Conservation (phyloP, 2,113 vertebrate genomes). For the Ardeotis arabs region DNA sequence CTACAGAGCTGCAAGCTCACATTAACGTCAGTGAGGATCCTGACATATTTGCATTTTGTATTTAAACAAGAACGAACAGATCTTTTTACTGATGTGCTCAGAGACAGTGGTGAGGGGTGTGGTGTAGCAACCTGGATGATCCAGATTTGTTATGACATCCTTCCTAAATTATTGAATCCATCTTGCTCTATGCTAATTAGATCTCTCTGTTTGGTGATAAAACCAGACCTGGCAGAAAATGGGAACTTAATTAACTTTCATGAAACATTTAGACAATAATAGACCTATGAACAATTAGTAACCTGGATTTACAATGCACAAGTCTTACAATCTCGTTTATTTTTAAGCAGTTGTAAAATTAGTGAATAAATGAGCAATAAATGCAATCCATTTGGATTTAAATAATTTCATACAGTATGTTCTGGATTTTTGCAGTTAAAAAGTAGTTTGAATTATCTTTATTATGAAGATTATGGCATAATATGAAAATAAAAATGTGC, state of each 20-base stretch:
- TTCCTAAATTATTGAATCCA: slow-evolving; percentile 31
- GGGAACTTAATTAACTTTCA: slow-evolving; percentile 41
- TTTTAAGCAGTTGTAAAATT: slow-evolving; percentile 15
- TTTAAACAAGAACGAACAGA: not conserved
- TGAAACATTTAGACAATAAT: slow-evolving; percentile 47
- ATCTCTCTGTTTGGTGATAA: slow-evolving; percentile 30
- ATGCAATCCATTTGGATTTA: not conserved
- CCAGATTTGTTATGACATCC: slow-evolving; percentile 34
- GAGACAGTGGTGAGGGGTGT: not conserved
- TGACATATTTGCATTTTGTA: slow-evolving; percentile 24
- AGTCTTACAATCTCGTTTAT: not conserved
- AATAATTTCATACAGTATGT: not conserved
- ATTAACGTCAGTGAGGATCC: not conserved
- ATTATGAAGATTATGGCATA: not conserved
- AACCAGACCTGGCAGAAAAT: slow-evolving; percentile 41
- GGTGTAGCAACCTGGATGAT: not conserved
- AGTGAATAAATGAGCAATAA: not conserved
- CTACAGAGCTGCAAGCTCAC: slow-evolving; percentile 22
- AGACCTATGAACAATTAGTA: slow-evolving; percentile 40
- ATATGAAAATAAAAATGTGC: not conserved
- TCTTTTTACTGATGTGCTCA: not conserved
- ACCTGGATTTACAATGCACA: not conserved
- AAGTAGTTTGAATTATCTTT: slow-evolving; percentile 4
- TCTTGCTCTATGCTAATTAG: slow-evolving; percentile 48
- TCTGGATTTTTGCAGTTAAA: slow-evolving; percentile 25